A percentile compares a stretch with the other conserved stretches of the same genome.
These are phyloP conservation scores for Cynocephalus volans DNA, from an alignment of 2,113 vertebrate species.

Conservation along the genomic window DNA sequence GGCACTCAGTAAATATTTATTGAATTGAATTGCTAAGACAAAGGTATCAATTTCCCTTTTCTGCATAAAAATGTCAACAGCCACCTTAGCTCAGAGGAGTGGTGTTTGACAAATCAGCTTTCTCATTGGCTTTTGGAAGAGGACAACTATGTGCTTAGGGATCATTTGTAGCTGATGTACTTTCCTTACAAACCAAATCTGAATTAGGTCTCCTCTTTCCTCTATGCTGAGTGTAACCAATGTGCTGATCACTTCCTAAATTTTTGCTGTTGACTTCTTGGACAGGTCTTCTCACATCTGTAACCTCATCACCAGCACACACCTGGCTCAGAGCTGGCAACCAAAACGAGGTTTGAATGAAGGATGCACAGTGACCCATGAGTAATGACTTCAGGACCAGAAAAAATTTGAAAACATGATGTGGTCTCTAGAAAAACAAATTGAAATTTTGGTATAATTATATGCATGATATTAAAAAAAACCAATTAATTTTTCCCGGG, in stretches of 20 bases:
- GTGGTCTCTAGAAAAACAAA: not conserved
- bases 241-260: not conserved
- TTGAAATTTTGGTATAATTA: not conserved
- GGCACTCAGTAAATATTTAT: not conserved
- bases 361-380: not conserved
- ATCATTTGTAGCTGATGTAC: not conserved
- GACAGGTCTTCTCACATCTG: too few relatives aligned
- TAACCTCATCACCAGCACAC: not conserved
- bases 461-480: too few relatives aligned
- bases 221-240: not conserved
- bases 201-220: not conserved
- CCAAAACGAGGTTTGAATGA: not conserved
- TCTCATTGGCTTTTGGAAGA: not conserved
- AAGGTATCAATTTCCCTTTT: not conserved
- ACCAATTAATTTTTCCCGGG: not conserved
- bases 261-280: too few relatives aligned
- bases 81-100: not conserved
- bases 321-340: not conserved
- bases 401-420: not conserved
- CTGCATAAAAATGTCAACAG: not conserved
- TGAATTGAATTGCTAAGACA: not conserved
- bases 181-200: not conserved
- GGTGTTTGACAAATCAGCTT: not conserved
- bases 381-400: not conserved
- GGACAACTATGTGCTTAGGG: not conserved